Base-by-base conservation (phyloP, 2,888 invertebrate genomes). In the Archips crataeganus region DNA sequence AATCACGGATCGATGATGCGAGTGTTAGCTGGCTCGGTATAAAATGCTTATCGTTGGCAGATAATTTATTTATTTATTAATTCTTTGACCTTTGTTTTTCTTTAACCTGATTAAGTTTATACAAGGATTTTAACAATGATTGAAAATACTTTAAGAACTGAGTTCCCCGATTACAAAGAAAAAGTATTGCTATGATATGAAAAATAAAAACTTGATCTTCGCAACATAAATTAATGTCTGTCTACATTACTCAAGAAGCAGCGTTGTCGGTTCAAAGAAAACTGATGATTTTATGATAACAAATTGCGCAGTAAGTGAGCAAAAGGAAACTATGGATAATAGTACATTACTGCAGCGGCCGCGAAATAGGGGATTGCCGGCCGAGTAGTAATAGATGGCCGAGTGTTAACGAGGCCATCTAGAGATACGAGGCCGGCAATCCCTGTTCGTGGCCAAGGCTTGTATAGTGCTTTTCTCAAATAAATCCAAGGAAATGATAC, bases 1-100 rank as follows among this genome's bases (percentile, higher is more conserved):
- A 54, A 61, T 74, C 60, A 23, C 54, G 64, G 65, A 70, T 70
- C 64, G 51, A 70, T 70, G 51, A 70, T 70, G 4, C 9, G 65
- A 69, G 70, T 42, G 51, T 36, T 67, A 54, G 34, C 23, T 8
- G 39, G 60, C 39, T 8, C 23, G 9, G 54, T 54, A 36, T 60
- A 2, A 60, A 11, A 8, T n/a, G 57, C 32, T 57, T 11, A 57
- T 57, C 23, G 32, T 32, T 32, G 10, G 57, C 57, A 32, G 11
- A 57, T 23, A 32, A 32, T 39, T 39, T 39, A 39, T 39, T 39
- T 39, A 39, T 39, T 39, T 6, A 39, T 39, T 39, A 0, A 39
- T 57, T 54, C 49, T n/a, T 8, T 2, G 54, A 23, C n/a, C 23
- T 54, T 54, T 9, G 15, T 23, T 54, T 54, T 54, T 8, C 13